Conservation (phyloP, 2,113 vertebrate species). For the Aleadryas rufinucha region DNA sequence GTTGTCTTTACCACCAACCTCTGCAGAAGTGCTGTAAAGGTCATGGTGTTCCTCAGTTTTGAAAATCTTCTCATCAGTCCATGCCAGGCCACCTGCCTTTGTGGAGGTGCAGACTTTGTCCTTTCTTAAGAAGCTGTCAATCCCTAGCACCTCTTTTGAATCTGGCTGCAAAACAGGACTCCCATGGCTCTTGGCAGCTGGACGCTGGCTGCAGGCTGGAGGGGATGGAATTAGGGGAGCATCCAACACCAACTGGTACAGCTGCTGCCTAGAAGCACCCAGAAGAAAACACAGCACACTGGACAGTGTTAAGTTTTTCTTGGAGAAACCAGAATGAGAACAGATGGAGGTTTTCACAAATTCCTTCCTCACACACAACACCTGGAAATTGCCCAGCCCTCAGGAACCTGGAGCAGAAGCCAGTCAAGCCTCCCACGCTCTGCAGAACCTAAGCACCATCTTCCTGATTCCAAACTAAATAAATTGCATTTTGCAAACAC, state of each 20-base stretch:
- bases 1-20: background rate
- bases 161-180: background rate
- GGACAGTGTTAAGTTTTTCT: background rate
- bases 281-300: background rate
- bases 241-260: slow-evolving; percentile 75
- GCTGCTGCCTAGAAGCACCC: slow-evolving; percentile 72
- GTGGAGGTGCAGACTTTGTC: background rate
- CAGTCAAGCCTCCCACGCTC: background rate
- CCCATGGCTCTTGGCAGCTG: slow-evolving; percentile 50
- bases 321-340: background rate
- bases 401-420: background rate
- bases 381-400: background rate
- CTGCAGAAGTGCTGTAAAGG: background rate
- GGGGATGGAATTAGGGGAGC: slow-evolving; percentile 72
- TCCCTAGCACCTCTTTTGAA: slow-evolving; percentile 35
- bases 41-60: background rate
- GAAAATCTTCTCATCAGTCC: background rate
- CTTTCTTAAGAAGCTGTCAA: slow-evolving; percentile 67
- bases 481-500: background rate
- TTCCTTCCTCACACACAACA: background rate
- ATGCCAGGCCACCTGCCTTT: background rate
- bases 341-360: background rate
- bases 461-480: background rate
- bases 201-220: background rate
- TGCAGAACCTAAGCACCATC: background rate